These are phyloP conservation scores for Acrobasis consociella DNA, from an alignment of 2,888 invertebrate species.

Conservation along the genomic window DNA sequence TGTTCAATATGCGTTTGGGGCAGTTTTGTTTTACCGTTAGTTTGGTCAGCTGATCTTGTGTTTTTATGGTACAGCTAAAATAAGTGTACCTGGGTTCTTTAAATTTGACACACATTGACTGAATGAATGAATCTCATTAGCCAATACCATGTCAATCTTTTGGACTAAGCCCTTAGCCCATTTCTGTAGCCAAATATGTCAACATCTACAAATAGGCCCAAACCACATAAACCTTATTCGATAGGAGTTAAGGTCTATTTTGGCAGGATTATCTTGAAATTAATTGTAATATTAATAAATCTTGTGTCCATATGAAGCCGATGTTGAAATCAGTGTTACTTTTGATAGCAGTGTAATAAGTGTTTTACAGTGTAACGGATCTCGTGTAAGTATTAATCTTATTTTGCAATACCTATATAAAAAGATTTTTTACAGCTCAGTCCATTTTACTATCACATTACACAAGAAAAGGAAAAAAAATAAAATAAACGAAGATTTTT, in stretches of 20 bases:
- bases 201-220: not conserved
- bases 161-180: slow-evolving; percentile 13
- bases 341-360: slow-evolving; percentile 27
- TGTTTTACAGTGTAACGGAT: slow-evolving; percentile 4
- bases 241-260: not conserved
- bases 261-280: not conserved
- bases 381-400: not conserved
- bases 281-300: slow-evolving; percentile 11
- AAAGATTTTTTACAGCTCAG: too few species aligned
- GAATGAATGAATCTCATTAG: slow-evolving; percentile 4
- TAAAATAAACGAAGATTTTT: too few species aligned
- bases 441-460: too few species aligned
- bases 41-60: too few species aligned
- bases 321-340: slow-evolving; percentile 25
- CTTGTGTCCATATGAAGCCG: slow-evolving; percentile 24
- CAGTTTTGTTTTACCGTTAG: too few species aligned
- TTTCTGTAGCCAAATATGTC: slow-evolving; percentile 14
- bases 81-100: not conserved
- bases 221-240: not conserved
- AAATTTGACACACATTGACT: not conserved
- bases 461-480: too few species aligned
- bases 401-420: too few species aligned
- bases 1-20: too few species aligned
- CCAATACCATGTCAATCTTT: slow-evolving; percentile 13
- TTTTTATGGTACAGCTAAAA: too few species aligned